Base-by-base conservation (phyloP, 2,113 vertebrate species). In the Periophthalmodon schlosseri region DNA sequence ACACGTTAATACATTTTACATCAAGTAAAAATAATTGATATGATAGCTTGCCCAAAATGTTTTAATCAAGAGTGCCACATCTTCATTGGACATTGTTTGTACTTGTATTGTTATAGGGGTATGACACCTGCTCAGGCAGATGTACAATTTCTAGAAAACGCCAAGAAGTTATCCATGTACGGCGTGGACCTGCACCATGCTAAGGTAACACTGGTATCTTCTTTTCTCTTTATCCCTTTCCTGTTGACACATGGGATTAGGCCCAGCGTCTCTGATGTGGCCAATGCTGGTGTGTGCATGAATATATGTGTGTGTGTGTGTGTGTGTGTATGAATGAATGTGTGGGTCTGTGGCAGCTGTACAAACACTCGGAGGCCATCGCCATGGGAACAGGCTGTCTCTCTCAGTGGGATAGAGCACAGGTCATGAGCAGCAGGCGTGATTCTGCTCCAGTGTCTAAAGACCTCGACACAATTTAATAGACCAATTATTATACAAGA, bases 131-230 rank as follows among this genome's bases (percentile, higher is more conserved):
- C 97, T 66, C 96, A 98, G 73, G 97, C 98, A 2, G 98, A 99
- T 79, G 81, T 92, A 72, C 96, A 98, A 88, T 99, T 99, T 92
- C 90, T 99, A 92, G 98, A 99, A 94, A 99, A 97, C 69, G 97
- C 97, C 68, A 99, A 99, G 94, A 97, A 97, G 68, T 95, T 99
- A 52, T 99, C 98, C 66, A 99, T 99, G 98, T 99, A 99, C 0
- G 98, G 98, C 0, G 96, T 99, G 77, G 98, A 99, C 87, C 94
- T 99, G 52, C 98, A 99, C 90, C 97, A 95, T 64, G 97, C 97
- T 68, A 99, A 99, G 96, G 98, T 99, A 95, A 52, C 28, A 76
- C 69, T 1, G 28, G 24, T 61, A 56, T 57, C 71, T 46, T 44
- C 39, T 50, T 50, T 28, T 18, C 20, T 39, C 21, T 12, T 16